phyloP scores from a whole-genome alignment of 2,888 invertebrate genomes.

The Ferrisia virgata region DNA sequence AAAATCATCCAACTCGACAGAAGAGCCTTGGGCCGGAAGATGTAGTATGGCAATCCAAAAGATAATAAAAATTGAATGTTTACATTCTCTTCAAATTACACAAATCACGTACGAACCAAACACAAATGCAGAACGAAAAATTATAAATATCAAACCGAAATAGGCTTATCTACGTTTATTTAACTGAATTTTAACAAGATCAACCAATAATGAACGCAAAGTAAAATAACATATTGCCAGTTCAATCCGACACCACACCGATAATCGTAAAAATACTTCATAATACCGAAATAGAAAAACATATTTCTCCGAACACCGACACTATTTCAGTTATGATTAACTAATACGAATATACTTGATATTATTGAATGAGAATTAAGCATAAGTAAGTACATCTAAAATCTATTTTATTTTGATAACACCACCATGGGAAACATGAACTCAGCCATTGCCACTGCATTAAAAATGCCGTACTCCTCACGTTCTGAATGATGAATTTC shows the following conservation, averaged over 20 bases:
- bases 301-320: neutral
- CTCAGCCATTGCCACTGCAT: no score
- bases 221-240: neutral
- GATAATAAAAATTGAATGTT: neutral
- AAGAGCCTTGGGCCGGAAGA: neutral
- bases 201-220: neutral
- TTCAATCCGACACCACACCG: slow-evolving; percentile 3
- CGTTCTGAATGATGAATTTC: neutral
- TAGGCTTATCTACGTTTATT: neutral
- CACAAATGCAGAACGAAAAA: neutral
- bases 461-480: neutral
- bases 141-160: neutral
- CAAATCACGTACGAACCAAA: neutral
- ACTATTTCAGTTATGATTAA: neutral
- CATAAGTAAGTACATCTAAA: neutral
- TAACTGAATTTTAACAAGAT: neutral
- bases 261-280: slow-evolving; percentile 28
- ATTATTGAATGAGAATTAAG: neutral
- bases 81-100: neutral
- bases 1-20: neutral
- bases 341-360: neutral
- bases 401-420: neutral
- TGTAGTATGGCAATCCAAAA: neutral
- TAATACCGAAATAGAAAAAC: slow-evolving; percentile 15
- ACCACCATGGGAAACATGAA: neutral